Evolutionary conservation across 1,140 invertebrate genomes (phyloP), one percentile per base, ranked within the genome.

Genomic region (Colletes latitarsis): DNA sequence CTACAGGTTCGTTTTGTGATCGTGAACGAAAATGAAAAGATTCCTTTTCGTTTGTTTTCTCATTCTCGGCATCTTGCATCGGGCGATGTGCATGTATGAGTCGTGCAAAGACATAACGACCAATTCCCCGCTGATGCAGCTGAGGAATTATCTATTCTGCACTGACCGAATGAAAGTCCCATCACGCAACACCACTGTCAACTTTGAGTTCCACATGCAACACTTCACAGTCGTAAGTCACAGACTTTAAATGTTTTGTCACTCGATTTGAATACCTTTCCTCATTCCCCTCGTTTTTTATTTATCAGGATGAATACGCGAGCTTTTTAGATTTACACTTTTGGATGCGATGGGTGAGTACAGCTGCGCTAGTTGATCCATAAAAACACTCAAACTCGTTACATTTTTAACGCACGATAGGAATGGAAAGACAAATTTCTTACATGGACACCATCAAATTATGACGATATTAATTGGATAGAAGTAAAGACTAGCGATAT

Each of bases 131-230:
- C 1, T 79, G 0, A 49, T 83, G 15, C 41, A 77, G n/a, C 79
- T 94, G 6, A 94, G 92, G 77, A 81, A 88, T 4, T 88, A 93
- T 80, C 73, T 95, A 1, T 89, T 95, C 1, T 93, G 92, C 55
- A 89, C 30, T 30, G 30, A 30, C 30, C 30, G 30, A 30, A 30
- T 30, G 30, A 30, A 30, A 2, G 30, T 30, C 30, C 30, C 30
- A 30, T 0, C 30, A 0, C 30, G 1, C 30, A 30, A 30, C 0
- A 94, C 93, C 1, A 73, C 30, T 6, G 89, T 95, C 0, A 77
- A 64, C 3, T 85, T 94, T 6, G 83, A 82, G 19, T 41, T 94
- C 0, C 77, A 91, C 30, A 82, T 94, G 60, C 92, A 92, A 81
- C 92, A 94, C 66, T 89, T 94, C 57, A 77, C 90, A 62, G 88